These are phyloP conservation scores for Pavo muticus DNA, from an alignment of 2,113 vertebrate genomes.

Conservation along the genomic window DNA sequence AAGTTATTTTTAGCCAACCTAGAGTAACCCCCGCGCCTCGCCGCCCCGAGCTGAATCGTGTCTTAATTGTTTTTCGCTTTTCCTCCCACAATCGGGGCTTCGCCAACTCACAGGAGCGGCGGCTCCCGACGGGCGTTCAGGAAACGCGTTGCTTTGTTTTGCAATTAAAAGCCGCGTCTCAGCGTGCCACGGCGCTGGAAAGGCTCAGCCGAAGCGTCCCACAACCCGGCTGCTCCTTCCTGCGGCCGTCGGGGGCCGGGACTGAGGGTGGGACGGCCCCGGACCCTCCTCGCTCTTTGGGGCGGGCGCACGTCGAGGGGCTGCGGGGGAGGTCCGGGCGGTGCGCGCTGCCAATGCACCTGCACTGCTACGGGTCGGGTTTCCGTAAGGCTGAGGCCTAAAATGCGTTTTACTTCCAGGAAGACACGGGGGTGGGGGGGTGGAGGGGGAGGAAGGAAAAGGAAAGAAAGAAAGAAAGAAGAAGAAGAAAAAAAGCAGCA, in stretches of 20 bases:
- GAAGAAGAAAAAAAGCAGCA: background rate
- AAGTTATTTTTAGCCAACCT: slow-evolving; percentile 74
- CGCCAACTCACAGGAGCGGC: background rate
- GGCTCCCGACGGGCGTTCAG: background rate
- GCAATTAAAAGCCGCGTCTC: slow-evolving; percentile 31
- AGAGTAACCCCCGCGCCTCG: slow-evolving; percentile 67
- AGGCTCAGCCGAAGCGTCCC: background rate
- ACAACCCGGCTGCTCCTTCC: background rate
- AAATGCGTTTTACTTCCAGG: slow-evolving; percentile 33
- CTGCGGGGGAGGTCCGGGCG: background rate
- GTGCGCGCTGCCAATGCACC: background rate
- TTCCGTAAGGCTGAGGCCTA: slow-evolving; percentile 63
- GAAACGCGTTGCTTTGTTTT: slow-evolving; percentile 32
- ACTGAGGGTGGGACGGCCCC: background rate
- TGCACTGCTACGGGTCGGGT: slow-evolving; percentile 33
- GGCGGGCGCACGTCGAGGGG: background rate
- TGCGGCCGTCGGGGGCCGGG: background rate
- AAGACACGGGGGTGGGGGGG: background rate
- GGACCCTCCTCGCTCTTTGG: background rate
- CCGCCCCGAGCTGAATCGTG: slow-evolving; percentile 6
- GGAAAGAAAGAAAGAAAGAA: too few species aligned
- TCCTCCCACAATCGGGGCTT: background rate
- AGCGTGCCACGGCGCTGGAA: slow-evolving; percentile 25
- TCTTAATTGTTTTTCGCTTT: background rate
- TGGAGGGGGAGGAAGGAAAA: too few species aligned